Base-by-base conservation (phyloP, 53 echinoderm and acorn worm genomes). In the Mesocentrotus franciscanus region DNA sequence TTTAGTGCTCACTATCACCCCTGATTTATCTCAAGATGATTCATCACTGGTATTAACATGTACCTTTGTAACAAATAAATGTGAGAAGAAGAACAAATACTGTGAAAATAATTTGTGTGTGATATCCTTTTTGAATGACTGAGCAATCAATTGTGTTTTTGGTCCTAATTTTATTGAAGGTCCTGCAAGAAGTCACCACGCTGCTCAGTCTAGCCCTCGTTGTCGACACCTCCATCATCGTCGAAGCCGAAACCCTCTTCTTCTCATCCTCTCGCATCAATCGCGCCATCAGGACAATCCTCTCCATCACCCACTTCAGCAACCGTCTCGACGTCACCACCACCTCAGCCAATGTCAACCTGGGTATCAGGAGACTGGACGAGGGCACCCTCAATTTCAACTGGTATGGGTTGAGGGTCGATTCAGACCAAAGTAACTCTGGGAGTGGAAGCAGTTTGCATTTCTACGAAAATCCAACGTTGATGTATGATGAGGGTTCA, bases 251-350 rank as follows among this genome's bases (percentile, higher is more conserved):
- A 66, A 30, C 11, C 83, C 32, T 56, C 83, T 94, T 61, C 62
- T 59, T 34, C 83, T 36, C 94, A 2, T 94, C 94, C 33, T 59
- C 94, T 75, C 94, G 94, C 62, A 94, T 94, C 81, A 94, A 83
- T 29, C 1, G 22, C 61, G 94, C 94, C 61, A 33, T 94, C 64
- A 15, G 0, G 34, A 57, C n/a, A 0, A 61, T 94, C 58, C 84
- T 94, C n/a, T 56, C 84, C 61, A 94, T 83, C n/a, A 84, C 84
- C 34, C 64, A 79, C 1, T 16, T 94, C 22, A 60, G 17, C 7
- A 78, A 93, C 11, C 42, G 57, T 56, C 62, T 6, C 11, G 5
- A 60, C 34, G 8, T 57, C 33, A 24, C 49, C 66, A 83, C 84
- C 18, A 10, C 62, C 60, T 81, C 36, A 1, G 32, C 81, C 17